These are phyloP conservation scores for Chloromyia formosa DNA, from an alignment of 2,888 invertebrate species.

Conservation along the genomic window DNA sequence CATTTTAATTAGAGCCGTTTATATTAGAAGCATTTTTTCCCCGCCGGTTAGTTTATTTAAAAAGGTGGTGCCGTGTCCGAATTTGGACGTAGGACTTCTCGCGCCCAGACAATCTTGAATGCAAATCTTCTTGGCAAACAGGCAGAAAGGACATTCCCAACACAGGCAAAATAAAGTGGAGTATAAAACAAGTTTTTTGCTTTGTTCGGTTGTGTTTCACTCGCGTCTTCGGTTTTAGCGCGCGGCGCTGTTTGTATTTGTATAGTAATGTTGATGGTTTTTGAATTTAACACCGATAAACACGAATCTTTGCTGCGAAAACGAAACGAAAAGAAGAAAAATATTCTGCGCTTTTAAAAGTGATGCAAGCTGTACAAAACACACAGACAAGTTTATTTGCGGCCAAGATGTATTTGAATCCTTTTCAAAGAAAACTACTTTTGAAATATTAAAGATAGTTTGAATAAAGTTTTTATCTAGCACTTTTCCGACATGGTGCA, in stretches of 20 bases:
- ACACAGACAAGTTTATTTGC: no score
- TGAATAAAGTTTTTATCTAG: no score
- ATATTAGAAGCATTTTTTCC: neutral
- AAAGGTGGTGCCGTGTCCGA: neutral
- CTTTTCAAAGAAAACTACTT: no score
- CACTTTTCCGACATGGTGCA: no score
- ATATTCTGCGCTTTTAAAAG: no score
- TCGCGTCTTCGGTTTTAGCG: no score
- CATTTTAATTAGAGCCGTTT: constrained; percentile 34
- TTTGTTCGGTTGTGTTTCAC: neutral
- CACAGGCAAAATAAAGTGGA: neutral
- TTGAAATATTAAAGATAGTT: no score
- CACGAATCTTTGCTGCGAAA: neutral
- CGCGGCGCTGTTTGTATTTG: neutral
- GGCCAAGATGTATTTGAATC: no score
- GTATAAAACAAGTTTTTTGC: neutral
- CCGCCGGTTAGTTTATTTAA: no score
- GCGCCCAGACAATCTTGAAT: constrained; percentile 4
- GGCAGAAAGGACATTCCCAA: neutral
- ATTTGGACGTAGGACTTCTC: neutral
- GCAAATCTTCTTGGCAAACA: constrained; percentile 21
- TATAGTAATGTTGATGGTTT: neutral
- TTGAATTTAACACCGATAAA: neutral
- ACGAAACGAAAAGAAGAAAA: no score
- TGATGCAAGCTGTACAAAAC: no score